Evolutionary conservation across 2,797 vertebrate genomes (phyloP).

Genomic region (Macropus fuliginosus): DNA sequence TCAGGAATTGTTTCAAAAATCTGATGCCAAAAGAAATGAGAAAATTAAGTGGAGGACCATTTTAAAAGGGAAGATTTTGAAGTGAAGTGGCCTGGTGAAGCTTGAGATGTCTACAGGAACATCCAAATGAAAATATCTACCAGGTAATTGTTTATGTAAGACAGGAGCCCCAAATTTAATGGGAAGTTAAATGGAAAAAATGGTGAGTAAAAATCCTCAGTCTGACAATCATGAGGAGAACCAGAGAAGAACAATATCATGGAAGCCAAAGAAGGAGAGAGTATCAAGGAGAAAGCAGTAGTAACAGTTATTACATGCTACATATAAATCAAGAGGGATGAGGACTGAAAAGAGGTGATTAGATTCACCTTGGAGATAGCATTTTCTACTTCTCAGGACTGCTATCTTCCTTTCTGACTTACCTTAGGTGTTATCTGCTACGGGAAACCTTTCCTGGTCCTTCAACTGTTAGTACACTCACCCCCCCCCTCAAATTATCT

Average conservation of each 20-base stretch:
- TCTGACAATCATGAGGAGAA: neutral
- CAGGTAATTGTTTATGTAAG: neutral
- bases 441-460: neutral
- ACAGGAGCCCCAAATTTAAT: neutral
- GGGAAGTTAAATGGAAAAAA: neutral
- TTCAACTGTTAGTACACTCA: neutral
- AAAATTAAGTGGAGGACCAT: neutral
- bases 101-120: neutral
- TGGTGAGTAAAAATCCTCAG: neutral
- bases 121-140: neutral
- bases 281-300: neutral
- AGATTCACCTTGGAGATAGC: neutral
- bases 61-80: neutral
- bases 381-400: neutral
- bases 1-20: neutral
- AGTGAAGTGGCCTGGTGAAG: neutral
- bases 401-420: neutral
- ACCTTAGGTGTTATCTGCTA: neutral
- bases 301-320: neutral
- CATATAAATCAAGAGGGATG: neutral
- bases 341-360: neutral
- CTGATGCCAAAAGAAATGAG: neutral
- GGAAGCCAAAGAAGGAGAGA: neutral
- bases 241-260: neutral
- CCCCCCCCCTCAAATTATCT: neutral